Percentiles rank a stretch among this genome's conserved stretches.
Conservation (phyloP, 2,113 vertebrate genomes). For the Podarcis muralis region DNA sequence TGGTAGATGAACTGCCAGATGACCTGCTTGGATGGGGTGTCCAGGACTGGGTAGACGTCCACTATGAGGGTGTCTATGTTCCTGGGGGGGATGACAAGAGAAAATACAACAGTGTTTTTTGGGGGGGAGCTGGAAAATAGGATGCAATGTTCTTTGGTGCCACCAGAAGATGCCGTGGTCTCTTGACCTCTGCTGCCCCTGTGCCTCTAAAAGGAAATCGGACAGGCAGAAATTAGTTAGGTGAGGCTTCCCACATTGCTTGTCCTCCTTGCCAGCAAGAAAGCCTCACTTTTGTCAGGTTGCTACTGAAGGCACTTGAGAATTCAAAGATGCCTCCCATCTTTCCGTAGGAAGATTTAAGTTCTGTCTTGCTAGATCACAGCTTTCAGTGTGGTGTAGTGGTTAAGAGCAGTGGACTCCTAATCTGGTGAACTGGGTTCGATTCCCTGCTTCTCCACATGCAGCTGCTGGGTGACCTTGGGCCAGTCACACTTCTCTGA, state of each 20-base stretch:
- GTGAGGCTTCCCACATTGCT: not conserved
- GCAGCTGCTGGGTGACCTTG: too few relatives aligned
- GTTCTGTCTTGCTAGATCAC: too few relatives aligned
- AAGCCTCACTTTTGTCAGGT: not conserved
- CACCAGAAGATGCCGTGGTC: not conserved
- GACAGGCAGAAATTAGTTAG: not conserved
- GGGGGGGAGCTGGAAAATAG: fast-evolving
- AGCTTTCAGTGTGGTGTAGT: too few relatives aligned
- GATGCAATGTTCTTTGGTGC: not conserved
- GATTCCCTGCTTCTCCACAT: too few relatives aligned
- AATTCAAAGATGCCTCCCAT: not conserved
- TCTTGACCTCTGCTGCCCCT: not conserved
- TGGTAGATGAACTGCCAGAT: constrained; percentile 99
- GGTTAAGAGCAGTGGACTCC: too few relatives aligned
- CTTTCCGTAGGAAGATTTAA: not conserved
- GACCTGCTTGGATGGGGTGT: constrained; percentile 96
- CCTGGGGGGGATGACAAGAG: constrained; percentile 71
- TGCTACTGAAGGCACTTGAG: not conserved
- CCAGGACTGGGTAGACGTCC: constrained; percentile 92
- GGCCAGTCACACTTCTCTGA: too few relatives aligned
- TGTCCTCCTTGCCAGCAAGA: not conserved
- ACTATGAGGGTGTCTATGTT: constrained; percentile 97
- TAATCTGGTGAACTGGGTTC: too few relatives aligned
- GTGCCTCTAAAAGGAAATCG: not conserved
- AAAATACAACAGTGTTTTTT: not conserved